Percentiles rank a stretch among this genome's conserved stretches.
Evolutionary conservation across 2,797 vertebrate genomes (phyloP).

Genomic region (Pygocentrus nattereri): DNA sequence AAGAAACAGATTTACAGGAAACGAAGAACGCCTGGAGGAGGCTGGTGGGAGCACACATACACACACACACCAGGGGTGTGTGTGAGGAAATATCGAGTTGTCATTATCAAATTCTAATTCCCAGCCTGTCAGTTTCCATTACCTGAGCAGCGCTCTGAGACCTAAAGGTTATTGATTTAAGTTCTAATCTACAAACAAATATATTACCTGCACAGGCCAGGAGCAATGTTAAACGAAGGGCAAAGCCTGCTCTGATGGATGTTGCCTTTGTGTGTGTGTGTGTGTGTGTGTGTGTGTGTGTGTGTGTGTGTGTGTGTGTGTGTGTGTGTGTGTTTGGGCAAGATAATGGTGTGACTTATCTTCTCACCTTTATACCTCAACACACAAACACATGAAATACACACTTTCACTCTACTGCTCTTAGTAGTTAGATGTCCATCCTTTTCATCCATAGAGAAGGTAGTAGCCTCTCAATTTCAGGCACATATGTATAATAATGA

Average conservation of each 20-base stretch:
- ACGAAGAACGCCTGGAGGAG: slow-evolving; percentile 40
- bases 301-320: slow-evolving; percentile 10
- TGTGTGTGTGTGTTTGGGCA: background rate
- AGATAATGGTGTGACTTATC: slow-evolving; percentile 6
- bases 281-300: slow-evolving; percentile 50
- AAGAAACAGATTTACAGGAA: slow-evolving; percentile 46
- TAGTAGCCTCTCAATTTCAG: background rate
- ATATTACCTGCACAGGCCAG: slow-evolving; percentile 53
- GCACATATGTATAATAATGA: background rate
- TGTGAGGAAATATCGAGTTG: slow-evolving; percentile 66
- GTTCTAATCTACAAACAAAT: slow-evolving; percentile 80
- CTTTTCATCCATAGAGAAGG: background rate
- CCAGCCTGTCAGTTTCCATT: slow-evolving; percentile 70
- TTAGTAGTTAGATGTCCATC: no score
- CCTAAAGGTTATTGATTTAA: slow-evolving; percentile 77
- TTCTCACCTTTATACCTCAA: background rate
- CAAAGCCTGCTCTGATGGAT: slow-evolving; percentile 55
- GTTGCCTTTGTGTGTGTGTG: slow-evolving; percentile 8
- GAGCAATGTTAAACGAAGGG: slow-evolving; percentile 54
- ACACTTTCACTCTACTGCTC: background rate
- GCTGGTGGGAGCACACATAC: slow-evolving; percentile 39
- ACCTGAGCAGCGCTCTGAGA: slow-evolving; percentile 63
- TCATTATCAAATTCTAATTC: slow-evolving; percentile 76
- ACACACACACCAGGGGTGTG: slow-evolving; percentile 20
- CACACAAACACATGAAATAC: background rate